Conservation (phyloP, 2,113 vertebrate genomes). For the Nothobranchius furzeri region DNA sequence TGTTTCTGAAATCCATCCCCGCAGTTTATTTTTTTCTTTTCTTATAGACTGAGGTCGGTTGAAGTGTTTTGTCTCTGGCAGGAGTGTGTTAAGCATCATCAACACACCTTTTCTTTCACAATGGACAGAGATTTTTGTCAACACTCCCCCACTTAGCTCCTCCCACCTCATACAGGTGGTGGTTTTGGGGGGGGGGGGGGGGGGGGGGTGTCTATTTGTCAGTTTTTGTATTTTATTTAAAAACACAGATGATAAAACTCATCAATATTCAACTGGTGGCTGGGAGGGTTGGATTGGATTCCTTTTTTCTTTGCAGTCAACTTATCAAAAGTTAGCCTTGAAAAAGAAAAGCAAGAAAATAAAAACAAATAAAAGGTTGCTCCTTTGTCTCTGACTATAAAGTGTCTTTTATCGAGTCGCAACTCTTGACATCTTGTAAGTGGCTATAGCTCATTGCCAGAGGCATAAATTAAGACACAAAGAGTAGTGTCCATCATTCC, state of each 20-base stretch:
- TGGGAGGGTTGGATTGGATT: slow-evolving; percentile 69
- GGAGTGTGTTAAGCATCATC: slow-evolving; percentile 39
- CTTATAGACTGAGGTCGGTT: slow-evolving; percentile 60
- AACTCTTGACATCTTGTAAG: slow-evolving; percentile 76
- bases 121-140: slow-evolving; percentile 31
- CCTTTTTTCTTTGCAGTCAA: slow-evolving; percentile 66
- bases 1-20: slow-evolving; percentile 55
- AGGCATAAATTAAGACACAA: slow-evolving; percentile 69
- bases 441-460: slow-evolving; percentile 73
- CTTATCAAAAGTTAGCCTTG: slow-evolving; percentile 62
- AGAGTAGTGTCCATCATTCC: slow-evolving; percentile 59
- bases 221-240: slow-evolving; percentile 76
- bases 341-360: slow-evolving; percentile 44
- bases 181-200: too few relatives aligned
- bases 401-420: slow-evolving; percentile 69
- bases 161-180: slow-evolving; percentile 63
- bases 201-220: slow-evolving; percentile 49
- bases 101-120: slow-evolving; percentile 38
- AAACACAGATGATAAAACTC: slow-evolving; percentile 96
- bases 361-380: slow-evolving; percentile 46
- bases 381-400: slow-evolving; percentile 66
- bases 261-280: slow-evolving; percentile 84
- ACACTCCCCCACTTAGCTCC: slow-evolving; percentile 37
- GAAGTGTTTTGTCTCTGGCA: slow-evolving; percentile 32
- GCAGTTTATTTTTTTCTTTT: slow-evolving; percentile 53